A percentile compares a stretch with the other conserved stretches of the same genome.
phyloP scores from a whole-genome alignment of 1,140 invertebrate species.

The Scylla paramamosain region DNA sequence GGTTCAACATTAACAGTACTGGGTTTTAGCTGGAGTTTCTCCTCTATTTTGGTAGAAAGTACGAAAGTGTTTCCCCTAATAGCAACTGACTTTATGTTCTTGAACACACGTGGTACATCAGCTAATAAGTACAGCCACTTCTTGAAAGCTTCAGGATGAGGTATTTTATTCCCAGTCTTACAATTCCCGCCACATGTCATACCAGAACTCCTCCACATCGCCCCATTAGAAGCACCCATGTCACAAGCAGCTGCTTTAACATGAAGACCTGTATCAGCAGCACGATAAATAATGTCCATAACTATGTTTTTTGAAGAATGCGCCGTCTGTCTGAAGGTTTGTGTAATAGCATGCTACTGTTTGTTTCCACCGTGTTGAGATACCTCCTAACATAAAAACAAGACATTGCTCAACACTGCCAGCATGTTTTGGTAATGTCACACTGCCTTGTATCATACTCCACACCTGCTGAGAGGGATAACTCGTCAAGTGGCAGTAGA shows the following conservation, averaged over 20 bases:
- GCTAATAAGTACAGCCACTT: constrained; percentile 52
- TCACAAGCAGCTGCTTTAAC: constrained; percentile 40
- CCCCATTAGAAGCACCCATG: constrained; percentile 32
- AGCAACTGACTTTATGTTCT: constrained; percentile 31
- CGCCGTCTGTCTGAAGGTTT: constrained; percentile 33
- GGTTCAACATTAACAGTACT: no score
- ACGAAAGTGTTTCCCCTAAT: no score
- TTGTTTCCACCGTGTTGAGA: no score
- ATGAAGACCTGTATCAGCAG: constrained; percentile 41
- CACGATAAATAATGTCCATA: constrained; percentile 25
- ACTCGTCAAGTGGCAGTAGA: no score
- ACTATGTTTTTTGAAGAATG: constrained; percentile 36
- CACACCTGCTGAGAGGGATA: no score
- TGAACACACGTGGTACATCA: constrained; percentile 33
- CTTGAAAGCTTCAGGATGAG: neutral
- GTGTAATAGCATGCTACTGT: no score
- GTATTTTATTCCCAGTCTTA: constrained; percentile 38
- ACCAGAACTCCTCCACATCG: constrained; percentile 50
- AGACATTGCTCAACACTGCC: no score
- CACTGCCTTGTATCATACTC: no score
- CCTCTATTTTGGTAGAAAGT: no score
- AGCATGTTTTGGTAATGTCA: no score
- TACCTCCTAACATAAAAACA: no score
- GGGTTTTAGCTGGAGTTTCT: no score
- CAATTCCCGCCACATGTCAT: constrained; percentile 11